Base-by-base conservation (phyloP, 2,797 vertebrate species). In the Argentina silus region DNA sequence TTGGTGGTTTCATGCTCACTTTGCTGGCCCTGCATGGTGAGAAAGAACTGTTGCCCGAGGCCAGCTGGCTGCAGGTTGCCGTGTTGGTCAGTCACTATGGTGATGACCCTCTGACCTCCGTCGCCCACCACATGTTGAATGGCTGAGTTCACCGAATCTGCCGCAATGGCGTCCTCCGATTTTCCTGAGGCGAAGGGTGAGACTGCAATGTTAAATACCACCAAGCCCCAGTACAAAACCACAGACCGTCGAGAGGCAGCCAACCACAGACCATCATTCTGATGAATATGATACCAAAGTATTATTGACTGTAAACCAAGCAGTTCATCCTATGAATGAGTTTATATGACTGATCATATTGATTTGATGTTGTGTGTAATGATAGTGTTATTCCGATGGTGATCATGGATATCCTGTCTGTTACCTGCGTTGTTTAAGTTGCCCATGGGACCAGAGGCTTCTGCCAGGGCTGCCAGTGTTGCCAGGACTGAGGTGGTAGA, bases 11-110 rank as follows among this genome's bases (percentile, higher is more conserved):
- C 2, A 36, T 36, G 27, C 90, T 91, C 61, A 92, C 93, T 93
- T 89, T 91, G 93, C 70, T 94, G 91, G 17, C 86, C 93, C 65
- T 92, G 93, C 92, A 93, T 50, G n/a, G 90, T 89, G 19, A 94
- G 83, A 64, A 92, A 83, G 70, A 95, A 91, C 51, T 91, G 91
- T 69, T 93, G 94, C 71, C 88, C 70, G 14, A 88, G 71, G 66
- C 86, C 42, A 1, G 81, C 74, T 9, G 82, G 0, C 21, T 91
- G 92, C 61, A 94, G 83, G 78, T 78, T 85, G 70, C 91, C 78
- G 59, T 93, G 86, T 67, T 92, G 89, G 21, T 93, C 92, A 0
- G 91, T 93, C 43, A 93, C 91, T 19, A 95, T 92, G 72, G 95
- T 85, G 59, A 95, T 91, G 79, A 95, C 89, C 21, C 86, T 92